Evolutionary conservation across 2,797 vertebrate species (phyloP).

Genomic region (Lagothrix lagotricha): DNA sequence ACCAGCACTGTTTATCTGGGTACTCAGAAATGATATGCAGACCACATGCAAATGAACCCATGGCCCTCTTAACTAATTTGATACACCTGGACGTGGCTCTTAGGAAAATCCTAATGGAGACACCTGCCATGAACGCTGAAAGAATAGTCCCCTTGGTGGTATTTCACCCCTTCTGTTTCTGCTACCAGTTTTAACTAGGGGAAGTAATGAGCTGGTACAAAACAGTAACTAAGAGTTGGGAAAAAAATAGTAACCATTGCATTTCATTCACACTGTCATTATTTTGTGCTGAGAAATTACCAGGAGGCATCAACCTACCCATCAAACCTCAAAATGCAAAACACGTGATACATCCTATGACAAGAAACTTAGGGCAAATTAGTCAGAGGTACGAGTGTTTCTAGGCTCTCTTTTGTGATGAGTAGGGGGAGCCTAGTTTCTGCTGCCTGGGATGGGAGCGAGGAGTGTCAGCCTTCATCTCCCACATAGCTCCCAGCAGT

Average conservation of each 20-base stretch:
- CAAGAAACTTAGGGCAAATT: slow-evolving; percentile 18
- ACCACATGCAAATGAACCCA: slow-evolving; percentile 69
- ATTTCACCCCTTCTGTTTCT: slow-evolving; percentile 70
- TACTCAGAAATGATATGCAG: slow-evolving; percentile 47
- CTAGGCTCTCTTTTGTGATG: neutral
- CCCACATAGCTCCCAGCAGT: neutral
- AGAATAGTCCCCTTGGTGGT: slow-evolving; percentile 34
- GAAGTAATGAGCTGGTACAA: slow-evolving; percentile 51
- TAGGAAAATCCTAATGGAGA: slow-evolving; percentile 55
- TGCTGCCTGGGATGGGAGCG: neutral
- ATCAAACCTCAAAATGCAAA: slow-evolving; percentile 54
- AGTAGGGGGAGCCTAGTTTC: neutral
- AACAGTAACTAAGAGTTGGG: slow-evolving; percentile 62
- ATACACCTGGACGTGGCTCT: slow-evolving; percentile 72
- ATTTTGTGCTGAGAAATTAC: slow-evolving; percentile 64
- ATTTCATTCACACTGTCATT: slow-evolving; percentile 49
- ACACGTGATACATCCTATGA: neutral
- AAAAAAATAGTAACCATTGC: neutral
- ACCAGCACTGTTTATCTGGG: neutral
- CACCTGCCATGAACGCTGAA: slow-evolving; percentile 58
- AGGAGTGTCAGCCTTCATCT: neutral
- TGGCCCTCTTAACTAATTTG: slow-evolving; percentile 69
- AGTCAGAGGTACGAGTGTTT: neutral
- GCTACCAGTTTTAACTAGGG: slow-evolving; percentile 37
- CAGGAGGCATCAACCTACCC: slow-evolving; percentile 18